Base-by-base conservation (phyloP, 2,113 vertebrate species). In the Phyllostomus hastatus region DNA sequence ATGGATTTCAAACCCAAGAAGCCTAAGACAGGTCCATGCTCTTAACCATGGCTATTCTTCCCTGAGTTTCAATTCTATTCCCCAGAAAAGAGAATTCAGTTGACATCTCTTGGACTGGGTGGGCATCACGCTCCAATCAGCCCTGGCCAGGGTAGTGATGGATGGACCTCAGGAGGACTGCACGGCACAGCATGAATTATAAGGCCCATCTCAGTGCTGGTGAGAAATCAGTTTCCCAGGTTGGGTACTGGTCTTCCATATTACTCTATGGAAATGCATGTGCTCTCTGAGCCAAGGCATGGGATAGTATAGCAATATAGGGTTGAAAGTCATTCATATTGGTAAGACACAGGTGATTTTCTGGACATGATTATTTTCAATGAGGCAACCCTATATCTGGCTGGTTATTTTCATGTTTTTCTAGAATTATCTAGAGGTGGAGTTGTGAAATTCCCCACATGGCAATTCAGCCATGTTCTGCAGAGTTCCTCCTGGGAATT, bases 351-450 rank as follows among this genome's bases (percentile, higher is more conserved):
- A 90, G 90, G 90, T 5, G 15, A 73, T 91, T 92, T 90, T 41
- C 52, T 73, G 52, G 35, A 61, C 17, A 43, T 26, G 12, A 86
- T 84, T 78, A 59, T 80, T 90, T 96, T 73, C 88, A 87, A 48
- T 26, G 48, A 86, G 76, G 78, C n/a, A 81, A 90, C 54, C n/a
- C 85, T 64, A 33, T 28, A 79, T 48, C 43, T 92, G 50, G 76
- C 66, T 67, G 20, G 10, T 35, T 66, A 10, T 70, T 91, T 95
- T 57, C 48, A 66, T 83, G 9, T 95, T 67, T 66, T 46, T 48
- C 84, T 48, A 50, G 61, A 78, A 86, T 80, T 84, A 86, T 96
- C 69, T 90, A 86, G 82, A 96, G 90, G 80, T 38, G 59, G 41
- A 50, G 38, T 89, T 80, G 86, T 96, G 80, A 83, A 92, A 84